Conservation (phyloP, 2,113 vertebrate species). For the Butorides virescens region DNA sequence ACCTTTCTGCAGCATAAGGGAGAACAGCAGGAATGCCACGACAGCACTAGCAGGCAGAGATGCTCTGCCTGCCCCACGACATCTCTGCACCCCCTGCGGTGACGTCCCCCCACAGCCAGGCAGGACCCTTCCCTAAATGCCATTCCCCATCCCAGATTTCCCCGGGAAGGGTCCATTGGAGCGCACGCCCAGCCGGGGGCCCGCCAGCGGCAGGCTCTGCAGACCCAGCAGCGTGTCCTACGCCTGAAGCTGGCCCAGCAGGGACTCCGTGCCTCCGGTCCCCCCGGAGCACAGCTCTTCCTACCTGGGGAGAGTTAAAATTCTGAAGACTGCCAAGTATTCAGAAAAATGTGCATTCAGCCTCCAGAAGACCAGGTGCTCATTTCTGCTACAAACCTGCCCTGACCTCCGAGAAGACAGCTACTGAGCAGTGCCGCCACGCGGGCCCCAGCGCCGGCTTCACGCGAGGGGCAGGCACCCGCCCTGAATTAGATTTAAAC, state of each 20-base stretch:
- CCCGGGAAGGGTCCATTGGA: fast-evolving
- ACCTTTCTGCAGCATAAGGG: background rate
- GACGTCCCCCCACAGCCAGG: background rate
- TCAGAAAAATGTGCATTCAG: background rate
- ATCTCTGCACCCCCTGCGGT: fast-evolving
- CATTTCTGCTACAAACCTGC: background rate
- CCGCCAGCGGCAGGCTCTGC: fast-evolving
- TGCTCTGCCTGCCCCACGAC: fast-evolving
- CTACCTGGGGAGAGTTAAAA: background rate
- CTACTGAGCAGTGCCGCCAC: background rate
- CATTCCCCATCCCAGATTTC: background rate
- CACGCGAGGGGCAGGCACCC: fast-evolving
- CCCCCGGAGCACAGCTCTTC: background rate
- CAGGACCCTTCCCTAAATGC: background rate
- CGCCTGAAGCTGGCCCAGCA: background rate
- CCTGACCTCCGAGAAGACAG: background rate
- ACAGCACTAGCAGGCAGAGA: background rate
- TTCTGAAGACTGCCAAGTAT: background rate
- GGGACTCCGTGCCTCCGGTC: background rate
- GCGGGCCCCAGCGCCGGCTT: fast-evolving
- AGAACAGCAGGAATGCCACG: background rate
- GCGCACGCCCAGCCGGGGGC: fast-evolving
- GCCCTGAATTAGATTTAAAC: background rate
- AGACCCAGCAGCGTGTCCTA: background rate
- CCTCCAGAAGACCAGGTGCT: background rate